phyloP scores from a whole-genome alignment of 1,140 invertebrate species.

The Cotesia glomerata region DNA sequence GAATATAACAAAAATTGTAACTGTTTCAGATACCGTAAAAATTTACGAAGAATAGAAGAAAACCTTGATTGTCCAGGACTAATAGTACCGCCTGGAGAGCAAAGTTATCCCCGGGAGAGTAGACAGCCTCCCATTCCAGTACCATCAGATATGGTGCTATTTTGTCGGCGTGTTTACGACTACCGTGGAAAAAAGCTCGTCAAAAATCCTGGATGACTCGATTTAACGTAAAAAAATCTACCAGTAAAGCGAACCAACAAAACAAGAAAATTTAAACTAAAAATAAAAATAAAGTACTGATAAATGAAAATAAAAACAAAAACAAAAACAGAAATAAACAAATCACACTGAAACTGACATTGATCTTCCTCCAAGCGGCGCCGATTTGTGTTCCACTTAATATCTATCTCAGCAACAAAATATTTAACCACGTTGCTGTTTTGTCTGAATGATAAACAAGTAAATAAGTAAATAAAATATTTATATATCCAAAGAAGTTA shows the following conservation, averaged over 20 bases:
- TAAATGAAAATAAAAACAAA: not conserved
- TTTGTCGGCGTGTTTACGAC: slow-evolving; percentile 94
- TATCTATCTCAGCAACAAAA: not conserved
- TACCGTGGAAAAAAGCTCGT: slow-evolving; percentile 84
- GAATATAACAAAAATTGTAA: too few species aligned
- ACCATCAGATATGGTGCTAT: slow-evolving; percentile 86
- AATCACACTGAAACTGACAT: slow-evolving; percentile 50
- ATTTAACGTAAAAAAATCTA: slow-evolving; percentile 47
- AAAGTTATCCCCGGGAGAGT: slow-evolving; percentile 62
- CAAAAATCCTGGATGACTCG: slow-evolving; percentile 71
- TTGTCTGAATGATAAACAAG: not conserved
- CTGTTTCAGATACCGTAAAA: slow-evolving; percentile 69
- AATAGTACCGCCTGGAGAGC: slow-evolving; percentile 68
- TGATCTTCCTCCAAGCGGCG: slow-evolving; percentile 36
- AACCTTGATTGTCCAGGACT: slow-evolving; percentile 65
- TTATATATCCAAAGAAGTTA: not conserved
- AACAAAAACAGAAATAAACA: slow-evolving; percentile 33
- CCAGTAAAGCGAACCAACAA: slow-evolving; percentile 8
- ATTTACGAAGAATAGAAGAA: slow-evolving; percentile 68
- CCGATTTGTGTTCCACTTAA: not conserved
- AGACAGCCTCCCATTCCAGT: slow-evolving; percentile 76
- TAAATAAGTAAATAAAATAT: not conserved
- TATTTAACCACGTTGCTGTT: not conserved
- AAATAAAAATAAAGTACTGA: slow-evolving; percentile 45
- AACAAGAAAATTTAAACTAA: slow-evolving; percentile 19